Evolutionary conservation across 1,140 invertebrate species (phyloP), one percentile per base, ranked within the genome.

Genomic region (Anoplolepis gracilipes): DNA sequence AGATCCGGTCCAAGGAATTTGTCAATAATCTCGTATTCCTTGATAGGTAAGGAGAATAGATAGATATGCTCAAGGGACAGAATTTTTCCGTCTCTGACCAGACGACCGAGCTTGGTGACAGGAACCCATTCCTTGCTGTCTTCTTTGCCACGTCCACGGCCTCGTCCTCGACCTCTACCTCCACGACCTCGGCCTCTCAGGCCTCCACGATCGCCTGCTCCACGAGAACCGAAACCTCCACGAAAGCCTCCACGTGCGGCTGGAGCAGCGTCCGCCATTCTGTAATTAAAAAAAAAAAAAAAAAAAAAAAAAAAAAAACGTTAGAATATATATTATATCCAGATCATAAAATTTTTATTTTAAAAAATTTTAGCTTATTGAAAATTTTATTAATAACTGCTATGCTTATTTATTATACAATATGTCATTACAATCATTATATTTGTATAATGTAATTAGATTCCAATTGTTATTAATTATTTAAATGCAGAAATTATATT

Each of bases 21-120:
- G 94, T 99, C 99, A 88, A 99, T 99, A 94, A 99, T 99, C 96
- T 99, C 99, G 92, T 97, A 99, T 95, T 99, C 99, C 96, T 99
- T 99, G 92, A 99, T 99, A 19, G 99, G 99, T 11, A 99, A 95
- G 69, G 99, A 99, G 96, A 99, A 99, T 49, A 99, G 96, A 92
- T 99, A 99, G 91, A 99, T 99, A 93, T 99, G 99, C 95, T 99
- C 99, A n/a, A 99, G 95, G 39, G 97, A 97, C 84, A 97, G 97
- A 90, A 99, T 99, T 95, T 99, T 99, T 77, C 98, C 98, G 94
- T 99, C 99, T 88, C 98, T 97, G 0, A 99, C 99, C 25, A 99
- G 95, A 92, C 99, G 98, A 10, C 99, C 99, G 8, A 99, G 96
- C 93, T 99, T 99, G 75, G 99, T 99, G 0, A 99, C 99, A 57